A percentile compares a stretch with the other conserved stretches of the same genome.
These are phyloP conservation scores for Chelonia mydas DNA, from an alignment of 2,797 vertebrate species.

Conservation along the genomic window DNA sequence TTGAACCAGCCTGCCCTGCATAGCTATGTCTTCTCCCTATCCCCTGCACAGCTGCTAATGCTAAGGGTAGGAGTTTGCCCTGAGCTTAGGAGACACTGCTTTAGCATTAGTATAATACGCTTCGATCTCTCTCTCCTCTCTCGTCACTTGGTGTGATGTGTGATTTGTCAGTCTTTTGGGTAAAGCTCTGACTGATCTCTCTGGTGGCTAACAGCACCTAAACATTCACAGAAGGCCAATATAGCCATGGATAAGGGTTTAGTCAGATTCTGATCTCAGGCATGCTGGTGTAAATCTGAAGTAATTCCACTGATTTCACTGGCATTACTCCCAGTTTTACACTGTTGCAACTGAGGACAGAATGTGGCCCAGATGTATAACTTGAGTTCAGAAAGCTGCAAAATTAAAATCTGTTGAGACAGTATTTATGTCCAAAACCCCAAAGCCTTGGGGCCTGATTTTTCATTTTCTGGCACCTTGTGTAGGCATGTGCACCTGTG, in stretches of 20 bases:
- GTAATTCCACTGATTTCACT: background rate
- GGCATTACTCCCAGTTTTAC: background rate
- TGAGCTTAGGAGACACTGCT: background rate
- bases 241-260: background rate
- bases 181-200: background rate
- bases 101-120: fast-evolving
- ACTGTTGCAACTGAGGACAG: background rate
- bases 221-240: background rate
- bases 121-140: background rate
- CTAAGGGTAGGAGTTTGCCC: background rate
- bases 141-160: background rate
- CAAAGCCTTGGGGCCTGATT: fast-evolving
- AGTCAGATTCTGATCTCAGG: fast-evolving
- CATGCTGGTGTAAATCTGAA: background rate
- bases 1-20: background rate
- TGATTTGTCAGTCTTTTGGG: background rate
- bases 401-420: background rate
- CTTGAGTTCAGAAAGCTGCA: fast-evolving
- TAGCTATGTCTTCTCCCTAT: background rate
- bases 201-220: background rate
- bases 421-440: background rate
- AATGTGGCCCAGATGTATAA: background rate
- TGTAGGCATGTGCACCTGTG: background rate
- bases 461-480: background rate
- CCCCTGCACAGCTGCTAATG: too few relatives aligned